Percentiles rank a stretch among this genome's conserved stretches.
Conservation (phyloP, 2,888 invertebrate species). For the Furcula furcula region DNA sequence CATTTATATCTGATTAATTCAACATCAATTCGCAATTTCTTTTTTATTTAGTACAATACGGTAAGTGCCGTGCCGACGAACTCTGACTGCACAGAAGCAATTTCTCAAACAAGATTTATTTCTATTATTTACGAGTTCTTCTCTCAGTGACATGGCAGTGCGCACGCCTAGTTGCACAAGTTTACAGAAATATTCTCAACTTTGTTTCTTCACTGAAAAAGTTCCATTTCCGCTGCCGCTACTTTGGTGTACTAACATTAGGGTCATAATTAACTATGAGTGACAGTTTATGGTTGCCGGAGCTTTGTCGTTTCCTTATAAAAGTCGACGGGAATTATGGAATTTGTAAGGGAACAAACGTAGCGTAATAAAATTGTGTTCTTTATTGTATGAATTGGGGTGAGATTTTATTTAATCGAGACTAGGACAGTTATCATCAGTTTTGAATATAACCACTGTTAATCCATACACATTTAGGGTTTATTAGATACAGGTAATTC, state of each 20-base stretch:
- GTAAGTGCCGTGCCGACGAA: slow-evolving; percentile 13
- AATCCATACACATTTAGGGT: too few species aligned
- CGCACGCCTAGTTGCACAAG: slow-evolving; percentile 11
- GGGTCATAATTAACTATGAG: slow-evolving; percentile 43
- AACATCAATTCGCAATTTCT: background rate
- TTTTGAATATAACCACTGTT: too few species aligned
- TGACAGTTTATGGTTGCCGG: slow-evolving; percentile 43
- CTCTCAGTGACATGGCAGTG: slow-evolving; percentile 18
- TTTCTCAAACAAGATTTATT: slow-evolving; percentile 25
- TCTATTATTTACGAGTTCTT: slow-evolving; percentile 22
- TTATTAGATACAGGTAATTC: background rate
- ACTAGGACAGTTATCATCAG: background rate
- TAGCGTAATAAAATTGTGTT: slow-evolving; percentile 17
- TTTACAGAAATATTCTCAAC: slow-evolving; percentile 11
- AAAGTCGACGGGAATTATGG: slow-evolving; percentile 10
- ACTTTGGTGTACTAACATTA: slow-evolving; percentile 24
- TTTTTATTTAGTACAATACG: too few species aligned
- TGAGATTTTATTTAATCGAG: background rate
- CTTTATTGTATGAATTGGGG: slow-evolving; percentile 11
- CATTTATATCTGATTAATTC: background rate
- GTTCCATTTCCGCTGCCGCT: slow-evolving; percentile 10
- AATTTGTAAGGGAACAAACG: slow-evolving; percentile 21
- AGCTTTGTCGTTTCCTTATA: slow-evolving; percentile 42
- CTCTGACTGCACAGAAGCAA: slow-evolving; percentile 16
- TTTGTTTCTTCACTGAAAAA: slow-evolving; percentile 10